Evolutionary conservation across 2,888 invertebrate species (phyloP), one percentile per base, ranked within the genome.

Genomic region (Cylloceria caligata): DNA sequence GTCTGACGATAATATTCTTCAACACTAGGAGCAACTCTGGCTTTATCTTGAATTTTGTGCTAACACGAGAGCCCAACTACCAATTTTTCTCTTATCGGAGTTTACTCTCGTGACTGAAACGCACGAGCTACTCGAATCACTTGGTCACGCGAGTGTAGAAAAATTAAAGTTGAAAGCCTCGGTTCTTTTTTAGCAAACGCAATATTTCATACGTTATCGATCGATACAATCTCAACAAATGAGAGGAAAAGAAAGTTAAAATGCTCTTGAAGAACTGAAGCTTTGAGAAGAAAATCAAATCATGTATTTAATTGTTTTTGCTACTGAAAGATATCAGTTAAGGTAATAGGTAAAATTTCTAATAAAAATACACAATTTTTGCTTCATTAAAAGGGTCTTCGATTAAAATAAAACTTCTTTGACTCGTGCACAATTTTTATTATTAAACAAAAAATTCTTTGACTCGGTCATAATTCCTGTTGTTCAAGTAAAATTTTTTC

Each of bases 141-240:
- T 60, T 55, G 42, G 74, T 81, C 81, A 81, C 81, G 82, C 82
- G 45, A 82, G 5, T 19, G 49, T n/a, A 9, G 47, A 21, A 30
- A 68, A 42, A 67, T n/a, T n/a, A 67, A 57, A n/a, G 6, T 27
- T 47, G 11, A 2, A 30, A 34, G 19, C 1, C 57, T 42, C 19
- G 57, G 57, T 71, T 47, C 71, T n/a, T n/a, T n/a, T n/a, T 19
- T 30, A 6, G 39, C 39, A 27, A 57, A 60, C 27, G 57, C n/a
- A 30, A 49, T 67, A 34, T 67, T 49, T 19, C 67, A 49, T 49
- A 34, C 34, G 49, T 49, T 67, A 34, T 49, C 34, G 21, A 3
- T 5, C 36, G 34, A 11, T 34, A 34, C 49, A 19, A 67, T 67
- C 49, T 30, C 52, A 11, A 36, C 36, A 49, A 47, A 5, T n/a